Percentiles rank a stretch among this genome's conserved stretches.
These are phyloP conservation scores for Bradypodion pumilum DNA, from an alignment of 2,797 vertebrate species.

Conservation along the genomic window DNA sequence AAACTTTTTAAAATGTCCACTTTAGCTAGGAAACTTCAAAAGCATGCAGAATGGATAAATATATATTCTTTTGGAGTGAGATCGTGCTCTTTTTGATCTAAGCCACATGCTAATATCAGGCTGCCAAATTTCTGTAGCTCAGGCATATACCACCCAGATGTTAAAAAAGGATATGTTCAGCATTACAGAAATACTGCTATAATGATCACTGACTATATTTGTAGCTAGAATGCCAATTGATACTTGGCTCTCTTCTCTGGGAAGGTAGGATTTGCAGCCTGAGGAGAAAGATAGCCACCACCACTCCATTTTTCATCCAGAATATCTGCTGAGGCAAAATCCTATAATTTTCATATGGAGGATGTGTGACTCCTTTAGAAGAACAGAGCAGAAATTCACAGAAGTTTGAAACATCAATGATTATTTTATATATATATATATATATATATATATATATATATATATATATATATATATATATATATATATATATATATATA, in stretches of 20 bases:
- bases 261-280: not conserved
- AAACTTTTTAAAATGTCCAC: slow-evolving; percentile 27
- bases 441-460: no score
- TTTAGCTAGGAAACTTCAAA: slow-evolving; percentile 63
- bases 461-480: no score
- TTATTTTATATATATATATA: no score
- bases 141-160: slow-evolving; percentile 48
- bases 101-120: slow-evolving; percentile 57
- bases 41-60: slow-evolving; percentile 55
- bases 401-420: no score
- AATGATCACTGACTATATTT: not conserved
- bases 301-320: not conserved
- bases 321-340: no score
- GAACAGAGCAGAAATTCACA: no score
- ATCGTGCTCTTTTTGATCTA: slow-evolving; percentile 61
- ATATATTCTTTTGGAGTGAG: slow-evolving; percentile 50
- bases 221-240: not conserved
- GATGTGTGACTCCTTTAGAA: no score
- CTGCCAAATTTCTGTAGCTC: slow-evolving; percentile 52
- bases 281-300: not conserved
- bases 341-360: no score
- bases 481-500: no score
- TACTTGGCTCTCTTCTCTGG: not conserved
- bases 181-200: not conserved
- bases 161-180: slow-evolving; percentile 8